These are phyloP conservation scores for Ochotona princeps DNA, from an alignment of 2,113 vertebrate genomes.

Conservation along the genomic window DNA sequence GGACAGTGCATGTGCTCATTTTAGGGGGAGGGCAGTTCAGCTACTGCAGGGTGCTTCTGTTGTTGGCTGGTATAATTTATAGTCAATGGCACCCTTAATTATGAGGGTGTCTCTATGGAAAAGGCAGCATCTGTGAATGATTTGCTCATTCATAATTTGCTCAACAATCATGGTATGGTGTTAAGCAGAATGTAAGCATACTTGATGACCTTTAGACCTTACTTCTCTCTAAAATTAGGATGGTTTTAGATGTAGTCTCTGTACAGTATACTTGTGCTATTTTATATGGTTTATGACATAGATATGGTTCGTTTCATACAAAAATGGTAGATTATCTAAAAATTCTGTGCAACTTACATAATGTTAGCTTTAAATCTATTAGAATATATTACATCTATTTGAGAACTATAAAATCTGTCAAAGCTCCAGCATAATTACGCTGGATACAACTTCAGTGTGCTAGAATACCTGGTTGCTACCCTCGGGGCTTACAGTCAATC, in stretches of 20 bases:
- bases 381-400: conserved; percentile 36
- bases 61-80: conserved; percentile 72
- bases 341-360: conserved; percentile 34
- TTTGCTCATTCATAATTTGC: conserved; percentile 82
- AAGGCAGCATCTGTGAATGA: conserved; percentile 80
- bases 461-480: neutral
- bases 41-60: conserved; percentile 48
- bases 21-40: neutral
- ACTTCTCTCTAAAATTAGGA: conserved; percentile 65
- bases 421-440: neutral
- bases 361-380: conserved; percentile 52
- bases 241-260: conserved; percentile 75
- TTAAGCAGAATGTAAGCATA: conserved; percentile 79
- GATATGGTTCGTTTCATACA: neutral
- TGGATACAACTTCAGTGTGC: neutral
- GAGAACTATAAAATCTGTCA: neutral
- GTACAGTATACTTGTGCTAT: conserved; percentile 38
- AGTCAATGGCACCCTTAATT: conserved; percentile 75
- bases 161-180: conserved; percentile 79
- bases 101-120: conserved; percentile 80
- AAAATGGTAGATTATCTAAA: conserved; percentile 45
- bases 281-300: conserved; percentile 59
- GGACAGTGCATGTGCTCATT: neutral
- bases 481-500: neutral
- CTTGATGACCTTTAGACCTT: conserved; percentile 83